These are phyloP conservation scores for Poecile atricapillus DNA, from an alignment of 2,113 vertebrate species.

Conservation along the genomic window DNA sequence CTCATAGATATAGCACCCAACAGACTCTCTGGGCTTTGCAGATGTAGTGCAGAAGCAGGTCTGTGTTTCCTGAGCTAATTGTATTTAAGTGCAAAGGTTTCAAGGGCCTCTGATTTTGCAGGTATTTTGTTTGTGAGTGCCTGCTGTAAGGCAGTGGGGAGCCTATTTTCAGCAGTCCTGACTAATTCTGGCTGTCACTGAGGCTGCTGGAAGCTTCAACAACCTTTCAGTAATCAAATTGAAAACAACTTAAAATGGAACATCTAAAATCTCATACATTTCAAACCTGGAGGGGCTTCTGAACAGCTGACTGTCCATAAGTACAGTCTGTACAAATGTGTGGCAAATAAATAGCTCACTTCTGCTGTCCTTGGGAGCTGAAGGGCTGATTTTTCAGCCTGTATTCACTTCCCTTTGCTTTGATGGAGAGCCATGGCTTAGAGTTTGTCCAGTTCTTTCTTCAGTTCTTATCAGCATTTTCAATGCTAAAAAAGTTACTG, in stretches of 20 bases:
- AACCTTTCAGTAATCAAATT: background rate
- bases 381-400: background rate
- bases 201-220: background rate
- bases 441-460: background rate
- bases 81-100: background rate
- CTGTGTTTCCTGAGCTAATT: background rate
- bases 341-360: background rate
- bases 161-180: background rate
- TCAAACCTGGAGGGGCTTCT: background rate
- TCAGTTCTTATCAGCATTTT: background rate
- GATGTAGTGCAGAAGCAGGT: background rate
- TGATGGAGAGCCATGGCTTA: background rate
- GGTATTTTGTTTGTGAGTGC: background rate
- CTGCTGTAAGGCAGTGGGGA: background rate
- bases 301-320: background rate
- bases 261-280: background rate
- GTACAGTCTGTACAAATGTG: background rate
- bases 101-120: background rate
- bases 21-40: background rate
- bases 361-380: background rate
- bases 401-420: background rate
- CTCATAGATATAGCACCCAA: background rate
- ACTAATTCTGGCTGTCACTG: background rate
- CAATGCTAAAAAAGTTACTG: background rate
- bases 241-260: background rate